Percentiles rank a stretch among this genome's conserved stretches.
These are phyloP conservation scores for Aleiodes leptofemur DNA, from an alignment of 2,888 invertebrate species.

Conservation along the genomic window DNA sequence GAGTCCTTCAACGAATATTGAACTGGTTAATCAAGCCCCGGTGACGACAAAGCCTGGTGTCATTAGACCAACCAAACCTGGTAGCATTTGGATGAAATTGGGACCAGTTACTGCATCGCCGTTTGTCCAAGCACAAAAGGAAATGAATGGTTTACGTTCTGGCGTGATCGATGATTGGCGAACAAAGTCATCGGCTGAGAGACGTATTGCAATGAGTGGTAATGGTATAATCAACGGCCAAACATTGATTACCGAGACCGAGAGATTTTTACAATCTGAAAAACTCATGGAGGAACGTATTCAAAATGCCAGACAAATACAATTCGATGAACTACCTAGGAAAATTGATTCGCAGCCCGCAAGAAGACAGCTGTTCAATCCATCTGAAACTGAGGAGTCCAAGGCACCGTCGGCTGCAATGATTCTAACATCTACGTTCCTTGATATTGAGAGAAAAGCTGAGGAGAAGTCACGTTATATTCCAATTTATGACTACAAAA, in stretches of 20 bases:
- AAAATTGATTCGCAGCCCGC: conserved; percentile 58
- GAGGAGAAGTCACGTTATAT: conserved; percentile 51
- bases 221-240: conserved; percentile 54
- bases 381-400: not conserved
- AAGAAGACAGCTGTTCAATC: conserved; percentile 52
- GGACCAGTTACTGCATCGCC: conserved; percentile 73
- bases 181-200: conserved; percentile 71
- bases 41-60: conserved; percentile 67
- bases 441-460: conserved; percentile 66
- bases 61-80: conserved; percentile 66
- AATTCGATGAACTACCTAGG: conserved; percentile 41
- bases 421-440: conserved; percentile 67
- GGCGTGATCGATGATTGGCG: conserved; percentile 50
- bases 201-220: conserved; percentile 64
- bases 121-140: conserved; percentile 71
- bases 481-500: conserved; percentile 45
- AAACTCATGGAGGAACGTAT: conserved; percentile 64
- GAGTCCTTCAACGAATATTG: conserved; percentile 60
- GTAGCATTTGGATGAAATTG: conserved; percentile 70
- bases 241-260: conserved; percentile 64
- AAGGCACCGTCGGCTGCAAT: conserved; percentile 66
- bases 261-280: conserved; percentile 66
- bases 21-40: conserved; percentile 67
- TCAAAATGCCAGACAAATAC: conserved; percentile 64
- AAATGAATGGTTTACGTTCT: conserved; percentile 63